Evolutionary conservation across 2,888 invertebrate species (phyloP).

Genomic region (Gandaritis pyraliata): DNA sequence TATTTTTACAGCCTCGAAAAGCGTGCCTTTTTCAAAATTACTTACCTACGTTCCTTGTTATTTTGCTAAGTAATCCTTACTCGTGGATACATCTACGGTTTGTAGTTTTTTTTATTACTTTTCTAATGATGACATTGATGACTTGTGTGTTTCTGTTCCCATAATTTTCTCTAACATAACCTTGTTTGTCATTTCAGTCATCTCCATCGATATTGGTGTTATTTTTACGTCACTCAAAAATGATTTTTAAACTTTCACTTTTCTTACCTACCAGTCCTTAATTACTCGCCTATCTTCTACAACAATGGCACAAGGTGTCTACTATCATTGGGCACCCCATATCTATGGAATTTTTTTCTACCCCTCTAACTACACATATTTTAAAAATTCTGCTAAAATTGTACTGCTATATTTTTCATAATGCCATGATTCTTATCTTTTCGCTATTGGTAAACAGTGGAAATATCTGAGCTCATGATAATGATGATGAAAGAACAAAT

Average conservation of each 20-base stretch:
- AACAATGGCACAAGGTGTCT: not conserved
- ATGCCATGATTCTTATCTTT: constrained; percentile 9
- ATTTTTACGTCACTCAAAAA: not conserved
- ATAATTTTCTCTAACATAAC: no score
- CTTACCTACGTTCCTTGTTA: not conserved
- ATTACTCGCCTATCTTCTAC: constrained; percentile 21
- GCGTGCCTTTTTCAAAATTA: constrained; percentile 10
- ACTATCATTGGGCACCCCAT: no score
- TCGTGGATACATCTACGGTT: no score
- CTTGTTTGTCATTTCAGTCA: no score
- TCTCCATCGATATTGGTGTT: no score
- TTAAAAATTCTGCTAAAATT: constrained; percentile 18
- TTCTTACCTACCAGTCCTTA: constrained; percentile 35
- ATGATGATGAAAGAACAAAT: constrained; percentile 4
- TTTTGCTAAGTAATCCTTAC: not conserved
- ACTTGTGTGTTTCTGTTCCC: no score
- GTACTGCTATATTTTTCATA: not conserved
- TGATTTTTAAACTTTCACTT: constrained; percentile 31
- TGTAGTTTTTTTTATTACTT: no score
- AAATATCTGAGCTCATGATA: constrained; percentile 13
- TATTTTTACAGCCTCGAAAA: constrained; percentile 9
- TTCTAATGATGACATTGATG: no score
- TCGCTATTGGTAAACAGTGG: constrained; percentile 22
- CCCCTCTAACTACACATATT: not conserved
- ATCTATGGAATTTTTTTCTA: no score